A percentile compares a stretch with the other conserved stretches of the same genome.
Conservation (phyloP, 2,888 invertebrate species). For the Carabus problematicus region DNA sequence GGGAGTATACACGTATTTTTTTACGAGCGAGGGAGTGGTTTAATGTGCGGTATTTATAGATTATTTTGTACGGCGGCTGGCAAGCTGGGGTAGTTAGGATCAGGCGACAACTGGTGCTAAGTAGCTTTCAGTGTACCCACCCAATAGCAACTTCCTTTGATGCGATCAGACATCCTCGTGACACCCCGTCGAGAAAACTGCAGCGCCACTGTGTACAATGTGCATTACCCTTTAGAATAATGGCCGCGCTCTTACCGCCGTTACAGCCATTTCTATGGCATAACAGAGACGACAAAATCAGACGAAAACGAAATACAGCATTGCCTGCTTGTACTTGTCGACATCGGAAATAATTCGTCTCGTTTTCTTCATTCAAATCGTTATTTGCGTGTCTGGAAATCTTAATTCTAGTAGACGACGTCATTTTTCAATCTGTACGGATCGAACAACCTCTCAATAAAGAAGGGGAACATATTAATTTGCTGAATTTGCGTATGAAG, state of each 20-base stretch:
- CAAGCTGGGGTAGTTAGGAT: slow-evolving; percentile 27
- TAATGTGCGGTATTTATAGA: slow-evolving; percentile 36
- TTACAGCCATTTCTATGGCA: background rate
- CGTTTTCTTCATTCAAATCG: no score
- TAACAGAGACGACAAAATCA: no score
- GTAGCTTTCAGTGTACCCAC: slow-evolving; percentile 48
- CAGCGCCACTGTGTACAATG: background rate
- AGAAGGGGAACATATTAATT: slow-evolving; percentile 16
- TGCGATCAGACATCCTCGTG: slow-evolving; percentile 23
- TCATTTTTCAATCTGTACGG: slow-evolving; percentile 27
- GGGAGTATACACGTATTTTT: slow-evolving; percentile 23
- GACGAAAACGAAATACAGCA: no score
- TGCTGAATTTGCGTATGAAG: slow-evolving; percentile 13
- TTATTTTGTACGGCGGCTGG: slow-evolving; percentile 43
- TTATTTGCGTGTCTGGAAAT: slow-evolving; percentile 12
- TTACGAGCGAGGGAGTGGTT: slow-evolving; percentile 26
- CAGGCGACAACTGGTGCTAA: slow-evolving; percentile 44
- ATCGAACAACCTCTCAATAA: slow-evolving; percentile 17
- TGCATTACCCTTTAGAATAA: slow-evolving; percentile 20
- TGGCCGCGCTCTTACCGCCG: background rate
- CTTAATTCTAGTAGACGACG: slow-evolving; percentile 10
- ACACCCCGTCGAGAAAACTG: slow-evolving; percentile 30
- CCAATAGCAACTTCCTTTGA: slow-evolving; percentile 40
- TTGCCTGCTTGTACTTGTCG: no score
- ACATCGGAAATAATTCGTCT: no score